phyloP scores from a whole-genome alignment of 2,888 invertebrate species.

The Orchestes rusci region DNA sequence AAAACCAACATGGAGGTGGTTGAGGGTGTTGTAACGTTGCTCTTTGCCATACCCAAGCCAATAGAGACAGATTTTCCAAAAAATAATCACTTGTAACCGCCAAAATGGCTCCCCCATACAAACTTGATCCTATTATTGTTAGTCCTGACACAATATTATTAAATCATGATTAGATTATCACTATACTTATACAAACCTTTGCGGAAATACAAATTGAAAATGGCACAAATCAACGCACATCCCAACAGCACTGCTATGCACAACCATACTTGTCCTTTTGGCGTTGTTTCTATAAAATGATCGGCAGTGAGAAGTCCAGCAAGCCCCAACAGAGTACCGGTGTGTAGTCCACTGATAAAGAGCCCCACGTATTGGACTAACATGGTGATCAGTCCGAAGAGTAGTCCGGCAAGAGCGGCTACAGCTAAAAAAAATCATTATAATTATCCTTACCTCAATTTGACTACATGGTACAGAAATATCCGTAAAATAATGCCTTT shows the following conservation, averaged over 20 bases:
- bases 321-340: constrained; percentile 59
- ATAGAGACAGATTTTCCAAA: constrained; percentile 62
- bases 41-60: constrained; percentile 65
- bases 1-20: constrained; percentile 60
- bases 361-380: constrained; percentile 75
- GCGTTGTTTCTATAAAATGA: constrained; percentile 53
- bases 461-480: too few species aligned
- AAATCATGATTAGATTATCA: neutral
- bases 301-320: constrained; percentile 54
- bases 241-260: constrained; percentile 62
- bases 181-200: constrained; percentile 47
- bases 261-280: constrained; percentile 54
- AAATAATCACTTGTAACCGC: constrained; percentile 67
- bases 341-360: constrained; percentile 74
- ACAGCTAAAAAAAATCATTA: constrained; percentile 49
- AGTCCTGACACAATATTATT: constrained; percentile 46
- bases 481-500: too few species aligned
- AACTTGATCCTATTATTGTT: constrained; percentile 65
- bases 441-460: too few species aligned
- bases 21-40: constrained; percentile 52
- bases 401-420: constrained; percentile 63
- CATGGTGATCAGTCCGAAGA: constrained; percentile 75
- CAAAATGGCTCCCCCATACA: constrained; percentile 70
- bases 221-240: constrained; percentile 61
- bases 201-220: constrained; percentile 67